Base-by-base conservation (phyloP, 1,140 invertebrate genomes). In the Aphelenchoides avenae region DNA sequence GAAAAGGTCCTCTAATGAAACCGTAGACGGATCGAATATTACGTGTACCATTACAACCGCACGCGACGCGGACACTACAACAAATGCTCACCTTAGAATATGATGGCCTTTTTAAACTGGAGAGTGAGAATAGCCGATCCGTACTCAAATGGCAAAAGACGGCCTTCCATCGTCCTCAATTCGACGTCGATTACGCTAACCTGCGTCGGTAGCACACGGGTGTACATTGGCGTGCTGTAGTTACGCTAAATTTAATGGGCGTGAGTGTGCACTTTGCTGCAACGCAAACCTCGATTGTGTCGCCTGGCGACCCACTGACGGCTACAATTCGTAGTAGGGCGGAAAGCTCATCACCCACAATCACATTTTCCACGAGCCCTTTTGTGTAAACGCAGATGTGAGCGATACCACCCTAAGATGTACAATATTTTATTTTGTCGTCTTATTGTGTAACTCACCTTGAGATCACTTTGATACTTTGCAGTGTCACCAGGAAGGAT, bases 171-270 rank as follows among this genome's bases (percentile, higher is more conserved):
- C 39, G 26, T 50, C 22, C 47, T 9, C 1, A 55, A 7, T 9
- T 55, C 52, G 3, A 55, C 22, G 20, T 54, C 27, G 37, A 55
- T 48, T 18, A 51, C 52, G 31, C 54, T 53, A n/a, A 55, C 36
- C 20, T 53, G 31, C n/a, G 29, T n/a, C 11, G 47, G 52, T 4
- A 51, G 15, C 0, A 55, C 47, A 7, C 24, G 39, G 9, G 27
- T 54, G 22, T 33, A 57, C 27, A 55, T 55, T 37, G 52, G 52
- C 2, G 29, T 26, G n/a, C 54, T 50, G 26, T 55, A 55, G 11
- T 51, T 40, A n/a, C 24, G 13, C 18, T 55, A n/a, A n/a, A n/a
- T n/a, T n/a, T n/a, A n/a, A n/a, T n/a, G n/a, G n/a, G n/a, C n/a
- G n/a, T n/a, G n/a, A n/a, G n/a, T n/a, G n/a, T n/a, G n/a, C n/a